Conservation (phyloP, 2,888 invertebrate species). For the Cephus pulcher region DNA sequence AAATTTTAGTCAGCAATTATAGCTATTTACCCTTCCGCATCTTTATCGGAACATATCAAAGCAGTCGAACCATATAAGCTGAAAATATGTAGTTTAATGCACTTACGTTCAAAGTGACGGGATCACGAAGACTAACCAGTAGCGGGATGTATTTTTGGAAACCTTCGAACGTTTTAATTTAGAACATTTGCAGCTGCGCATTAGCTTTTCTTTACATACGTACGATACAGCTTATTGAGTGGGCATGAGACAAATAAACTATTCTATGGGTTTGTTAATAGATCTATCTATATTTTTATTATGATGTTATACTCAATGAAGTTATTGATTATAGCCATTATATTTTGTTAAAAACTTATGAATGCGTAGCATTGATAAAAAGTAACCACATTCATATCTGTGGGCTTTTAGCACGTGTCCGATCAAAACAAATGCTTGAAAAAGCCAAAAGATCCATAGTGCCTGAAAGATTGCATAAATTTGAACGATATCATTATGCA, state of each 20-base stretch:
- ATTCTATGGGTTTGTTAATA: neutral
- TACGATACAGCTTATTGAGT: neutral
- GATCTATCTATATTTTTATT: constrained; percentile 5
- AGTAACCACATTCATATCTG: neutral
- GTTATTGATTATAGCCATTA: neutral
- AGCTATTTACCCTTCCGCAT: neutral
- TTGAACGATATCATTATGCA: neutral
- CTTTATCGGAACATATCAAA: neutral
- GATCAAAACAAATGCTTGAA: constrained; percentile 7
- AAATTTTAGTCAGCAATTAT: neutral
- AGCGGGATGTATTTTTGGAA: constrained; percentile 56
- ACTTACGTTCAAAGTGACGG: constrained; percentile 29
- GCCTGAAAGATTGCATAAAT: neutral
- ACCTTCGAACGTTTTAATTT: constrained; percentile 54
- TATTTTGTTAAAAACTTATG: neutral
- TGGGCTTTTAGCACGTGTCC: neutral
- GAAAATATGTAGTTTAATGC: neutral
- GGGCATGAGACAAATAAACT: neutral
- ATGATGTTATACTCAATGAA: neutral
- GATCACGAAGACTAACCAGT: constrained; percentile 35
- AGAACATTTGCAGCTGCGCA: constrained; percentile 38
- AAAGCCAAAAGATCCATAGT: neutral
- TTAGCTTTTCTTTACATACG: constrained; percentile 6
- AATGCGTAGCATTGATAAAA: neutral
- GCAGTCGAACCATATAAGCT: neutral